Percentiles rank a stretch among this genome's conserved stretches.
These are phyloP conservation scores for Ganaspis sp. DNA, from an alignment of 1,140 invertebrate species.

Conservation along the genomic window DNA sequence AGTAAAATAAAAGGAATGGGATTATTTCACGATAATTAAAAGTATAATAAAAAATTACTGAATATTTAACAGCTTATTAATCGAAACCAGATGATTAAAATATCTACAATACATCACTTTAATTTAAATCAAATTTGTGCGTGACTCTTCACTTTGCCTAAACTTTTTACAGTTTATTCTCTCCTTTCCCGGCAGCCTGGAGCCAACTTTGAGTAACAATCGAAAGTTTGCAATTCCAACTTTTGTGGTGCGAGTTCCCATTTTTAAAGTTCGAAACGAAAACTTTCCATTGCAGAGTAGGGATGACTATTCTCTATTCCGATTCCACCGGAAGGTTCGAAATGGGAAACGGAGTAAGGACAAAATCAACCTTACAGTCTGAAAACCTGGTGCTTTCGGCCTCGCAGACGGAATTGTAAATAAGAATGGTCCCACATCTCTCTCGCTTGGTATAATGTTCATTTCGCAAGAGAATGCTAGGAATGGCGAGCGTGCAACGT, in stretches of 20 bases:
- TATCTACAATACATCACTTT: neutral
- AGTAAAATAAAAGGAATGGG: too few species aligned
- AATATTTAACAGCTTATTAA: too few species aligned
- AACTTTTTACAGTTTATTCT: neutral
- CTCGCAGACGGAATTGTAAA: constrained; percentile 57
- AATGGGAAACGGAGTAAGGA: neutral
- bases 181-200: neutral
- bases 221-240: neutral
- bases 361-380: neutral
- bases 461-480: constrained; percentile 56
- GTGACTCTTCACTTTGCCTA: neutral
- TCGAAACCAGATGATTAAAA: too few species aligned
- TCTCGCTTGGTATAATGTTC: constrained; percentile 55
- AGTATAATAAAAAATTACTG: too few species aligned
- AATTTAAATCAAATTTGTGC: neutral
- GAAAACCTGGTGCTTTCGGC: neutral
- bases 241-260: neutral
- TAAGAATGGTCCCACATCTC: constrained; percentile 57
- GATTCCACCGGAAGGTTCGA: neutral
- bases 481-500: constrained; percentile 52
- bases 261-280: constrained; percentile 1
- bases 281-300: neutral
- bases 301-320: neutral
- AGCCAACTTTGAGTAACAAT: neutral
- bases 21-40: too few species aligned